A percentile compares a stretch with the other conserved stretches of the same genome.
phyloP scores from a whole-genome alignment of 2,888 invertebrate species.

The Acanthopleura granulata region DNA sequence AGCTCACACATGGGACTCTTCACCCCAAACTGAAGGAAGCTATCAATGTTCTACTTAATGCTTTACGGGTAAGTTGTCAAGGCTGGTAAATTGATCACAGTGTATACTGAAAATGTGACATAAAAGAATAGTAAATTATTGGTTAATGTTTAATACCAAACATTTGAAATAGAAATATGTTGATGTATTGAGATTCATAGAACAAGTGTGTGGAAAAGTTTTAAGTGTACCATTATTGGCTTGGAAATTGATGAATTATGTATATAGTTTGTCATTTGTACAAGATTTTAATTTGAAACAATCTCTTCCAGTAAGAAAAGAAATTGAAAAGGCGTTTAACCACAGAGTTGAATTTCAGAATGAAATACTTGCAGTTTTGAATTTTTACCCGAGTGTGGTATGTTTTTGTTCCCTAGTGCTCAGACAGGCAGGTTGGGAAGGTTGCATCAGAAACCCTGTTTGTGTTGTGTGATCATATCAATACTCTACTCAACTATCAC shows the following conservation, averaged over 20 bases:
- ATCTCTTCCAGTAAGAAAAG: background rate
- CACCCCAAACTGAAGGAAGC: constrained; percentile 79
- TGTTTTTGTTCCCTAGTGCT: constrained; percentile 74
- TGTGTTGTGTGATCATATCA: constrained; percentile 84
- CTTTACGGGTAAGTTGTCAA: constrained; percentile 75
- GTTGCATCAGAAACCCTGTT: constrained; percentile 86
- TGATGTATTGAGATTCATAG: too few relatives aligned
- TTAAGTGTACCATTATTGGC: too few relatives aligned
- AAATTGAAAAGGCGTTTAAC: background rate
- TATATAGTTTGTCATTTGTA: too few relatives aligned
- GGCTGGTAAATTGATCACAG: background rate
- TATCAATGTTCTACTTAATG: constrained; percentile 78
- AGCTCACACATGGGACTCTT: constrained; percentile 75
- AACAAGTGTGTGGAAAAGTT: too few relatives aligned
- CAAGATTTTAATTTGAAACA: background rate
- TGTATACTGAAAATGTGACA: too few relatives aligned
- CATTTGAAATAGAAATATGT: too few relatives aligned
- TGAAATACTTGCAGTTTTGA: background rate
- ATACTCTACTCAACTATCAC: constrained; percentile 79
- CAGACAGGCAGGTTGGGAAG: constrained; percentile 84
- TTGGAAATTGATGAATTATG: too few relatives aligned
- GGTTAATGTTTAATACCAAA: too few relatives aligned
- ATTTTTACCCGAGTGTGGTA: background rate
- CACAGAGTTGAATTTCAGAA: background rate
- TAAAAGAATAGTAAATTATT: too few relatives aligned